Conservation (phyloP, 2,113 vertebrate species). For the Pseudolaguvia tuberculata region DNA sequence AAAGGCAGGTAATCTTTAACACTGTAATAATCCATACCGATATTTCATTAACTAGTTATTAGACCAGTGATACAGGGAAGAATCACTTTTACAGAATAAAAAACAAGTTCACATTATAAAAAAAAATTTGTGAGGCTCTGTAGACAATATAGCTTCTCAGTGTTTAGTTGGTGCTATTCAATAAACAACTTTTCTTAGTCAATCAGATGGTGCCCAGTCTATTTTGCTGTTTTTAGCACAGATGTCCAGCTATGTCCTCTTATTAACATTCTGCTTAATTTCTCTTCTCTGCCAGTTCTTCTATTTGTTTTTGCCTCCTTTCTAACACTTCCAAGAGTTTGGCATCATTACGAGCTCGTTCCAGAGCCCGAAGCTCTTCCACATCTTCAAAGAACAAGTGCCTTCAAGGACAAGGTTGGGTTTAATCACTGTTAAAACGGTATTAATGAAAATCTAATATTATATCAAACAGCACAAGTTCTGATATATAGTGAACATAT, state of each 20-base stretch:
- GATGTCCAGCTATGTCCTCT: neutral
- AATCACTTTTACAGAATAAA: no score
- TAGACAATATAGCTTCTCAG: neutral
- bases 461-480: neutral
- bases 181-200: neutral
- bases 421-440: neutral
- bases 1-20: neutral
- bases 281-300: conserved; percentile 60
- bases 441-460: neutral
- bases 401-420: conserved; percentile 44
- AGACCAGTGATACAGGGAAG: no score
- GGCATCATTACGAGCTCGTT: conserved; percentile 52
- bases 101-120: no score
- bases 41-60: no score
- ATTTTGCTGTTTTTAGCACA: neutral
- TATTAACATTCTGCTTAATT: conserved; percentile 20
- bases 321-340: conserved; percentile 63
- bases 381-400: conserved; percentile 65
- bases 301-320: conserved; percentile 62
- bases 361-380: conserved; percentile 60
- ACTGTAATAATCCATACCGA: neutral
- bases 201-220: neutral
- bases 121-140: neutral
- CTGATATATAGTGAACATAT: neutral
- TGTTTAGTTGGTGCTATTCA: neutral